Evolutionary conservation across 2,888 invertebrate genomes (phyloP).

Genomic region (Chymomyza fuscimana): DNA sequence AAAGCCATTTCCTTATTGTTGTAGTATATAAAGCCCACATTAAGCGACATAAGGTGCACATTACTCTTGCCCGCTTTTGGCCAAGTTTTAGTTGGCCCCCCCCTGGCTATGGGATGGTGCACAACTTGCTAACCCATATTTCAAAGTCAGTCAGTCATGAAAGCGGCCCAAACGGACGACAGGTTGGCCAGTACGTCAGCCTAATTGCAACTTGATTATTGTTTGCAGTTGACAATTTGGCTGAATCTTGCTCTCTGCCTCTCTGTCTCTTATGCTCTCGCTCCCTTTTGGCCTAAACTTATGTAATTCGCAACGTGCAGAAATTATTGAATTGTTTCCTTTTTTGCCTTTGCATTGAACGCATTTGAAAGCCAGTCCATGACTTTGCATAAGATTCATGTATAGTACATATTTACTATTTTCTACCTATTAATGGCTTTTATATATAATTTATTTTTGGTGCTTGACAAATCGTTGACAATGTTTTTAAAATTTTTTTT

Average conservation of each 20-base stretch:
- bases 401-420: not conserved
- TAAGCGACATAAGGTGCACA: not conserved
- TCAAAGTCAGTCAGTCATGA: slow-evolving; percentile 69
- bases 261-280: not conserved
- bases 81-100: not conserved
- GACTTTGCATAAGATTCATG: slow-evolving; percentile 71
- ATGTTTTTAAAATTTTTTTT: not conserved
- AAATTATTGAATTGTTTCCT: slow-evolving; percentile 51
- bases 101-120: slow-evolving; percentile 12
- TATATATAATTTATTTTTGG: not conserved
- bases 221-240: slow-evolving; percentile 64
- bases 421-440: not conserved
- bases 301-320: slow-evolving; percentile 72
- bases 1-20: slow-evolving; percentile 62
- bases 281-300: slow-evolving; percentile 27
- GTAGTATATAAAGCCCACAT: slow-evolving; percentile 28
- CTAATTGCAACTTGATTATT: slow-evolving; percentile 70
- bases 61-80: not conserved
- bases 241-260: slow-evolving; percentile 16
- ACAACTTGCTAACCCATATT: slow-evolving; percentile 64
- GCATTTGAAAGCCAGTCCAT: slow-evolving; percentile 60
- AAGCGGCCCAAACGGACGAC: slow-evolving; percentile 9
- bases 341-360: slow-evolving; percentile 36
- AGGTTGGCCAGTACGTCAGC: slow-evolving; percentile 41
- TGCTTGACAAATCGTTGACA: slow-evolving; percentile 29